Percentiles rank a stretch among this genome's conserved stretches.
phyloP scores from a whole-genome alignment of 2,888 invertebrate genomes.

The Chesias legatella region DNA sequence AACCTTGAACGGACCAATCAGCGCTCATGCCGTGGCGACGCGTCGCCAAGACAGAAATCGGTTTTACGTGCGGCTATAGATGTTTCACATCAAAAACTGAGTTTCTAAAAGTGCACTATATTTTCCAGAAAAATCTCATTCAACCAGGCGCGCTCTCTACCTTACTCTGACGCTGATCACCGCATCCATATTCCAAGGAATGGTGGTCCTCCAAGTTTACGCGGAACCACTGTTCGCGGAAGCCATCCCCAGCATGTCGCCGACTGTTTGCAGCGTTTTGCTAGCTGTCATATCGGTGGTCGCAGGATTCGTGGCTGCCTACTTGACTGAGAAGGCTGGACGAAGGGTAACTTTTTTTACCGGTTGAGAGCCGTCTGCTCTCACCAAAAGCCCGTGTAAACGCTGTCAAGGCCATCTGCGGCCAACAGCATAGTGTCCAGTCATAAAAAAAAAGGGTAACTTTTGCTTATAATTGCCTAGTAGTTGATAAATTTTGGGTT shows the following conservation, averaged over 20 bases:
- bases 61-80: too few species aligned
- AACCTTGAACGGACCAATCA: too few species aligned
- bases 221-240: conserved; percentile 54
- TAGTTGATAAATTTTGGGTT: too few species aligned
- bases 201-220: conserved; percentile 57
- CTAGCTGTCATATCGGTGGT: conserved; percentile 43
- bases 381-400: too few species aligned
- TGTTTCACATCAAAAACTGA: too few species aligned
- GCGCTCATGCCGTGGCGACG: too few species aligned
- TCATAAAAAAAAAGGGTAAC: too few species aligned
- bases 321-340: conserved; percentile 50
- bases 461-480: conserved; percentile 26
- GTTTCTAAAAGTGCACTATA: too few species aligned
- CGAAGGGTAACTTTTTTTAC: conserved; percentile 46
- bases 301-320: conserved; percentile 48
- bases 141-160: conserved; percentile 47
- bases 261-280: conserved; percentile 48
- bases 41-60: too few species aligned
- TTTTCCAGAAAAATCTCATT: conserved; percentile 49
- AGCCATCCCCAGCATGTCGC: conserved; percentile 50
- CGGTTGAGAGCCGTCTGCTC: too few species aligned
- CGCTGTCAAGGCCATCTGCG: too few species aligned
- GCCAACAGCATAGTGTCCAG: too few species aligned
- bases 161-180: conserved; percentile 42
- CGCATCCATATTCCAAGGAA: conserved; percentile 54